A percentile compares a stretch with the other conserved stretches of the same genome.
phyloP scores from a whole-genome alignment of 1,140 invertebrate genomes.

The Cylas formicarius region DNA sequence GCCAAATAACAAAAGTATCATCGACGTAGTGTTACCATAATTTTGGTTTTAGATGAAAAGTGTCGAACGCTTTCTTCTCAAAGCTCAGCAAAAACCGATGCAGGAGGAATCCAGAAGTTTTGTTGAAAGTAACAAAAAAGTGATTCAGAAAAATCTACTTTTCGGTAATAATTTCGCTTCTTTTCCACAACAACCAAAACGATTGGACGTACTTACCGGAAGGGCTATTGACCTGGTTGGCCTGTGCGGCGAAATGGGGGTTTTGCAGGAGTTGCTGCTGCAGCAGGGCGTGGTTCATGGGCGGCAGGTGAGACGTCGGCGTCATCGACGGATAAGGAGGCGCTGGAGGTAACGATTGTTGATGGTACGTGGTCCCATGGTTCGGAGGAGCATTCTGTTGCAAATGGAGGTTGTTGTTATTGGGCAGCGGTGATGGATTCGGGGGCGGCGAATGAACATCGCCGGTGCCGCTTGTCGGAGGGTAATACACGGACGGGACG shows the following conservation, averaged over 20 bases:
- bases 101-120: too few relatives aligned
- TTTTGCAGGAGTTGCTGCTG: slow-evolving; percentile 51
- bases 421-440: slow-evolving; percentile 35
- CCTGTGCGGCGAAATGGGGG: slow-evolving; percentile 43
- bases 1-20: too few relatives aligned
- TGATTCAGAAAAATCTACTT: not conserved
- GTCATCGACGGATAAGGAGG: slow-evolving; percentile 47
- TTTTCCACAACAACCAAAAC: not conserved
- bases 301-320: slow-evolving; percentile 38
- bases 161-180: not conserved
- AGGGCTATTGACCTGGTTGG: slow-evolving; percentile 28
- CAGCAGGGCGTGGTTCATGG: slow-evolving; percentile 47
- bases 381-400: slow-evolving; percentile 37
- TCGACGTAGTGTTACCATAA: too few relatives aligned
- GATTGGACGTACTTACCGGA: slow-evolving; percentile 32
- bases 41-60: too few relatives aligned
- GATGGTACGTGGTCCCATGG: too few relatives aligned
- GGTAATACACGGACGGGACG: slow-evolving; percentile 25
- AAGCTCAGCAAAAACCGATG: too few relatives aligned
- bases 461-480: slow-evolving; percentile 21
- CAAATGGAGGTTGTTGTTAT: slow-evolving; percentile 20
- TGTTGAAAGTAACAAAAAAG: too few relatives aligned
- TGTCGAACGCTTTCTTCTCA: too few relatives aligned
- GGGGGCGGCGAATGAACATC: slow-evolving; percentile 3
- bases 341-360: slow-evolving; percentile 36